These are phyloP conservation scores for Onthophagus taurus DNA, from an alignment of 1,140 invertebrate genomes.

Conservation along the genomic window DNA sequence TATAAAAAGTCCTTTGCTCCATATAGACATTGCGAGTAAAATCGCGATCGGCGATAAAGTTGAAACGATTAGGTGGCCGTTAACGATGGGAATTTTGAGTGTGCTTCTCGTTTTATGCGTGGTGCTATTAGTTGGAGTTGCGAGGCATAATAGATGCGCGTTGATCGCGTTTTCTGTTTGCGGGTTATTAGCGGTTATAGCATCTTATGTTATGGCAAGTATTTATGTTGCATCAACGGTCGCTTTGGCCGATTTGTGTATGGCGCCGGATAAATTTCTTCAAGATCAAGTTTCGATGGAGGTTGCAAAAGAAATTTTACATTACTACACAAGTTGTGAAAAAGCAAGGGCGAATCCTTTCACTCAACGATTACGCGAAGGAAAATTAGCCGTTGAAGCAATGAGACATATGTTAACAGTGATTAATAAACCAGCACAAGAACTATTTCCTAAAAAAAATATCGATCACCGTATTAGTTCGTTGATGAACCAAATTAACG, in stretches of 20 bases:
- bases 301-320: conserved; percentile 50
- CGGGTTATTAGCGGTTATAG: conserved; percentile 79
- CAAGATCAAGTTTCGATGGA: conserved; percentile 36
- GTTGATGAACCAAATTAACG: conserved; percentile 59
- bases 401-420: conserved; percentile 55
- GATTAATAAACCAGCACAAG: conserved; percentile 50
- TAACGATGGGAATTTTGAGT: conserved; percentile 67
- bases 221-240: conserved; percentile 63
- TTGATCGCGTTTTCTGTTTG: conserved; percentile 78
- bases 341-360: conserved; percentile 67
- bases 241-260: conserved; percentile 65
- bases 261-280: conserved; percentile 52
- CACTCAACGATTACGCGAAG: conserved; percentile 62
- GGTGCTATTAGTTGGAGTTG: conserved; percentile 71
- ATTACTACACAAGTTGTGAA: conserved; percentile 78
- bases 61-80: conserved; percentile 62
- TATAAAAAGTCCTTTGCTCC: conserved; percentile 58
- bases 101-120: conserved; percentile 70
- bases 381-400: conserved; percentile 56
- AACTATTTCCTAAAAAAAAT: conserved; percentile 25
- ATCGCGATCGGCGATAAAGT: conserved; percentile 52
- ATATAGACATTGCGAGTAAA: conserved; percentile 54
- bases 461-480: conserved; percentile 61
- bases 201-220: conserved; percentile 79
- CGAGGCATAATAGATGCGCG: conserved; percentile 70